Evolutionary conservation across 1,140 invertebrate species (phyloP).

Genomic region (Elymnias hypermnestra): DNA sequence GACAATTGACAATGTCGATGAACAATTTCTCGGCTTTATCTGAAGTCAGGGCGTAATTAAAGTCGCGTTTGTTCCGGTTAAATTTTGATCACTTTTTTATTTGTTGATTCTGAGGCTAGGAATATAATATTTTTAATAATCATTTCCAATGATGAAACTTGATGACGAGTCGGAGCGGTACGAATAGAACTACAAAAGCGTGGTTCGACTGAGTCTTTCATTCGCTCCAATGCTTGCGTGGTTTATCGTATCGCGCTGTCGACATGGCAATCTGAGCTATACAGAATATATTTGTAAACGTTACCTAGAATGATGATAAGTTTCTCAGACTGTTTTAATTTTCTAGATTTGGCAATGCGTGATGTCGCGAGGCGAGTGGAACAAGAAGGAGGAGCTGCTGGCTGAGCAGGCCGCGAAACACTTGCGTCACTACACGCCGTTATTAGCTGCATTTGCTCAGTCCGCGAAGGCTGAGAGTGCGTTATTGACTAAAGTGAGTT

Average conservation of each 20-base stretch:
- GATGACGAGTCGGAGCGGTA: slow-evolving; percentile 63
- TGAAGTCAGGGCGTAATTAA: too few relatives aligned
- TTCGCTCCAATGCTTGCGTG: slow-evolving; percentile 14
- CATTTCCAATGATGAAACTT: slow-evolving; percentile 53
- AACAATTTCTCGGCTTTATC: not conserved
- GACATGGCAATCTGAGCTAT: slow-evolving; percentile 59
- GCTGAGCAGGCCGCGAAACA: slow-evolving; percentile 96
- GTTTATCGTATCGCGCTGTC: slow-evolving; percentile 30
- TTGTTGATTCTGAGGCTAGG: too few relatives aligned
- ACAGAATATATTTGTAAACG: too few relatives aligned
- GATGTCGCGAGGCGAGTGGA: slow-evolving; percentile 97
- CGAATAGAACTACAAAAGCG: slow-evolving; percentile 17
- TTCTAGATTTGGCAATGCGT: slow-evolving; percentile 92
- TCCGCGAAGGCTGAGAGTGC: slow-evolving; percentile 90
- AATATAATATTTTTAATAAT: too few relatives aligned
- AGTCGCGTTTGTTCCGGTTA: too few relatives aligned
- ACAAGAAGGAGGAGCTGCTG: slow-evolving; percentile 97
- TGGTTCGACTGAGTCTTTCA: slow-evolving; percentile 47
- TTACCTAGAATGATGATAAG: too few relatives aligned
- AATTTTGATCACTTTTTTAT: too few relatives aligned
- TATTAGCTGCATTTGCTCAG: slow-evolving; percentile 91
- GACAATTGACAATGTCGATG: too few relatives aligned
- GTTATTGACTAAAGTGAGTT: slow-evolving; percentile 84
- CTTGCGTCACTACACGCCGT: slow-evolving; percentile 87
- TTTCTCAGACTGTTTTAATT: too few relatives aligned